Percentiles rank a stretch among this genome's conserved stretches.
Conservation (phyloP, 2,888 invertebrate genomes). For the Diachrysia chrysitis region DNA sequence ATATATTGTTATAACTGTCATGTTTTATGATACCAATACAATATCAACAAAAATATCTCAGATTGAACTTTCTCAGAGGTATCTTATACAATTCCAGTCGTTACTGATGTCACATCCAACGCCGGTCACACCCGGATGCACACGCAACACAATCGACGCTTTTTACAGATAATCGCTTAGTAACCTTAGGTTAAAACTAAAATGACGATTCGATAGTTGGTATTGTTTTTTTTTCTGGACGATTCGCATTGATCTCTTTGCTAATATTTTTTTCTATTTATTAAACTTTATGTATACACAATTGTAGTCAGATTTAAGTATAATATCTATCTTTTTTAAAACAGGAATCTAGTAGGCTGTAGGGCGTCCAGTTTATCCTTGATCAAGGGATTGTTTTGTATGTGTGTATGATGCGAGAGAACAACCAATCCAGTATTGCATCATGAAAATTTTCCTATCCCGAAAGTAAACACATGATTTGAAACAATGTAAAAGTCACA, state of each 20-base stretch:
- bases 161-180: constrained; percentile 38
- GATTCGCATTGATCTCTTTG: no score
- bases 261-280: no score
- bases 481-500: no score
- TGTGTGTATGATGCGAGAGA: no score
- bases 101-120: constrained; percentile 56
- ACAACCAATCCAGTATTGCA: background rate
- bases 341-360: no score
- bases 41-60: constrained; percentile 9
- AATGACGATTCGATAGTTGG: no score
- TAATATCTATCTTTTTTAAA: no score
- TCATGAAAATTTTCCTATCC: background rate
- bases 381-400: no score
- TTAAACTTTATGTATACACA: no score
- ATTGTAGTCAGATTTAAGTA: no score
- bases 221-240: no score
- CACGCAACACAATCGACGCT: constrained; percentile 18
- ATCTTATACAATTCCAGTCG: constrained; percentile 23
- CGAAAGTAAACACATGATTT: background rate
- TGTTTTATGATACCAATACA: background rate
- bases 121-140: constrained; percentile 56
- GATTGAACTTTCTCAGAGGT: constrained; percentile 45
- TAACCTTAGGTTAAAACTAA: background rate
- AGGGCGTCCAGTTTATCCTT: no score
- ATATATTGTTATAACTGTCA: background rate